phyloP scores from a whole-genome alignment of 2,888 invertebrate species.

The Mythimna albipuncta region DNA sequence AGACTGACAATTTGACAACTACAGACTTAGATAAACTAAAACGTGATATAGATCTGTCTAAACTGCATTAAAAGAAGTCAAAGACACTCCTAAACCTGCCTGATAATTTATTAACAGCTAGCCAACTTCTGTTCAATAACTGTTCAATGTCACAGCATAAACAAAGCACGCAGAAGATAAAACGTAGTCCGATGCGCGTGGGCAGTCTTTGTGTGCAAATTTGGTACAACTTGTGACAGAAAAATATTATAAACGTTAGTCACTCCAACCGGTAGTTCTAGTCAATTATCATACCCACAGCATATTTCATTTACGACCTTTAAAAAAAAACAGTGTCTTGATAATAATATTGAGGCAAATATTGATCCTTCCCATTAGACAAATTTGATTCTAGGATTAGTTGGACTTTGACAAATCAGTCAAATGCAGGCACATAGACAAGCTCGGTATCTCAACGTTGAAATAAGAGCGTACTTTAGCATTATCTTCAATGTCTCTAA shows the following conservation, averaged over 20 bases:
- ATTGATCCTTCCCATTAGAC: neutral
- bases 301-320: slow-evolving; percentile 34
- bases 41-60: neutral
- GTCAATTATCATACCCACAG: slow-evolving; percentile 49
- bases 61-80: neutral
- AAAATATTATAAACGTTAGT: slow-evolving; percentile 69
- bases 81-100: neutral
- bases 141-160: slow-evolving; percentile 55
- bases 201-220: slow-evolving; percentile 74
- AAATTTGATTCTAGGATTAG: neutral
- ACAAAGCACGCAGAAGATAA: slow-evolving; percentile 67
- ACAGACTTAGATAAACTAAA: neutral
- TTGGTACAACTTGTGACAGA: slow-evolving; percentile 62
- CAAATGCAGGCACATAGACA: neutral
- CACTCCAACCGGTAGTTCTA: slow-evolving; percentile 61
- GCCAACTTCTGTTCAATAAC: slow-evolving; percentile 24
- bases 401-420: no score
- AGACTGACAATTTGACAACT: no score
- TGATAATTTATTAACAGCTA: neutral
- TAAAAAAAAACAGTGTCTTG: slow-evolving; percentile 5
- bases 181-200: slow-evolving; percentile 64
- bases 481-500: neutral
- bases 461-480: neutral
- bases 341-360: neutral
- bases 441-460: neutral